These are phyloP conservation scores for Plagiodera versicolora DNA, from an alignment of 2,888 invertebrate species.

Conservation along the genomic window DNA sequence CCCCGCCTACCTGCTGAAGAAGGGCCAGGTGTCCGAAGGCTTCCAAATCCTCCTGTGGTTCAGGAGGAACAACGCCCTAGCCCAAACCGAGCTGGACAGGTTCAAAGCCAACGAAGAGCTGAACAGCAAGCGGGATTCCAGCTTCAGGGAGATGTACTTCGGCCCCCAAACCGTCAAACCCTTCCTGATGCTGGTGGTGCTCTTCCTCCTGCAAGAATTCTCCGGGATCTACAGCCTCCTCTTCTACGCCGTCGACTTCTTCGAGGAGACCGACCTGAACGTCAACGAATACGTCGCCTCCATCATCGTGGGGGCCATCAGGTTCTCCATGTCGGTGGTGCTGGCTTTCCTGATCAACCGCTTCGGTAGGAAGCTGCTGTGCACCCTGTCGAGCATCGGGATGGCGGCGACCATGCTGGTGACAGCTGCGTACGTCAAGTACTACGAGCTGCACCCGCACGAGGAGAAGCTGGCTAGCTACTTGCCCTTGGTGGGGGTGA, in stretches of 20 bases:
- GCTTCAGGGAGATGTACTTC: constrained; percentile 47
- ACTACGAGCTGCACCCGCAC: constrained; percentile 45
- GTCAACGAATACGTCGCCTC: constrained; percentile 68
- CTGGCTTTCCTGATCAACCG: constrained; percentile 68
- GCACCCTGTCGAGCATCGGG: constrained; percentile 66
- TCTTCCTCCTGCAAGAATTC: constrained; percentile 73
- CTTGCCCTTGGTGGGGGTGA: constrained; percentile 62
- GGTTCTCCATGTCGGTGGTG: constrained; percentile 67
- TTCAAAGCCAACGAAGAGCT: constrained; percentile 27
- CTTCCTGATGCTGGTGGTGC: constrained; percentile 64
- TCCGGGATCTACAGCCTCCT: constrained; percentile 74
- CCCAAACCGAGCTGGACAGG: constrained; percentile 66
- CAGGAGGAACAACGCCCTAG: constrained; percentile 63
- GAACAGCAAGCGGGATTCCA: constrained; percentile 29
- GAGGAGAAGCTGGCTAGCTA: constrained; percentile 46
- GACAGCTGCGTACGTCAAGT: constrained; percentile 48
- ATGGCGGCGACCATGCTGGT: constrained; percentile 64
- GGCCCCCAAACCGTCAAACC: constrained; percentile 67
- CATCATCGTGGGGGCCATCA: constrained; percentile 68
- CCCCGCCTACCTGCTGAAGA: constrained; percentile 67
- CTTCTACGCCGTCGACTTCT: constrained; percentile 72
- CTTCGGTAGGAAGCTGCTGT: constrained; percentile 64
- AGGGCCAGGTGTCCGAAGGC: constrained; percentile 60
- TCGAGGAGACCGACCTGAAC: constrained; percentile 67
- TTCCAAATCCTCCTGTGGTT: constrained; percentile 67